Percentiles rank a stretch among this genome's conserved stretches.
Evolutionary conservation across 2,113 vertebrate species (phyloP).

Genomic region (Phaethornis superciliosus): DNA sequence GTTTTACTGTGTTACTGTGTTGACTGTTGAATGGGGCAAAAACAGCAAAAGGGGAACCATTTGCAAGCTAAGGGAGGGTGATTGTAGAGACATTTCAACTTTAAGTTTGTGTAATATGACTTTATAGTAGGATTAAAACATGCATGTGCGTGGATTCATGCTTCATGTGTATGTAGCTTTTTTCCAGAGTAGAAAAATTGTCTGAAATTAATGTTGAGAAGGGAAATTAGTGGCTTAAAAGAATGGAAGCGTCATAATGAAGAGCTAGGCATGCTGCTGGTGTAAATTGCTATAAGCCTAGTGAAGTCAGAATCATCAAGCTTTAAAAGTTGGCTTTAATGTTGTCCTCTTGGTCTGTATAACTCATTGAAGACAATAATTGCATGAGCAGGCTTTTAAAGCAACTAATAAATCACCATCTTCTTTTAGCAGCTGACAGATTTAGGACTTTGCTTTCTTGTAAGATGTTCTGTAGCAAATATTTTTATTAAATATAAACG

Average conservation of each 20-base stretch:
- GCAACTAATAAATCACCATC: not conserved
- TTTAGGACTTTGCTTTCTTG: not conserved
- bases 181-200: not conserved
- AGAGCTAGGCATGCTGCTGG: not conserved
- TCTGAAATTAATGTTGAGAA: not conserved
- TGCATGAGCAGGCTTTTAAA: not conserved
- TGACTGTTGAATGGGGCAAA: not conserved
- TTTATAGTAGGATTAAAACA: accelerated
- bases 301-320: not conserved
- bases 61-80: not conserved
- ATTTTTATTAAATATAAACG: not conserved
- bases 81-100: not conserved
- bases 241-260: not conserved
- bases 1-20: not conserved
- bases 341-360: not conserved
- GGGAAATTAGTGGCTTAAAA: not conserved
- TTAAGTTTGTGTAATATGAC: not conserved
- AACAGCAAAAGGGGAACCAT: not conserved
- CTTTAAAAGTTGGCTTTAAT: not conserved
- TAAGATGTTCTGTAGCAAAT: not conserved
- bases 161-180: not conserved
- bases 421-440: not conserved
- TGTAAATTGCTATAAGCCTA: not conserved
- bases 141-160: not conserved
- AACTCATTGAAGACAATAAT: not conserved